A percentile compares a stretch with the other conserved stretches of the same genome.
Evolutionary conservation across 2,797 vertebrate species (phyloP).

Genomic region (Pangasius sanitwongsei): DNA sequence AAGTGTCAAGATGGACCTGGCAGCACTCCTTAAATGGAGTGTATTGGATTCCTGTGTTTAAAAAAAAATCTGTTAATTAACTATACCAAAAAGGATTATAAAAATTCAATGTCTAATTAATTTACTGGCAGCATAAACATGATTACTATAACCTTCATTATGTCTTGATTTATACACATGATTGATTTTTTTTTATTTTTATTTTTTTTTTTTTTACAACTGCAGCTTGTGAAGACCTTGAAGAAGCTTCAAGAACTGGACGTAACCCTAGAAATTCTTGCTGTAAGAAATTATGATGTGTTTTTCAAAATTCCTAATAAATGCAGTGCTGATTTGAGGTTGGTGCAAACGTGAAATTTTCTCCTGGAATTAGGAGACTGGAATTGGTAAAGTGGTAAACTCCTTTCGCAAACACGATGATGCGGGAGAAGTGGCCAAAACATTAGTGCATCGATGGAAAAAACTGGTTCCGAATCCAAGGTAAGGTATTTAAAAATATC

Average conservation of each 20-base stretch:
- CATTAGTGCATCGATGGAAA: slow-evolving; percentile 79
- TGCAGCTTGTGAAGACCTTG: slow-evolving; percentile 81
- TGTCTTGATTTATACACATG: not conserved
- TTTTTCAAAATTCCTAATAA: not conserved
- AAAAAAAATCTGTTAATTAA: not conserved
- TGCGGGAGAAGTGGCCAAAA: slow-evolving; percentile 80
- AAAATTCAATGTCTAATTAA: too few species aligned
- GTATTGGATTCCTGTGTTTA: not conserved
- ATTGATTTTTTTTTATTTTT: slow-evolving; percentile 20
- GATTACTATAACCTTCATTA: not conserved
- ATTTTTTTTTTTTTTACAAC: slow-evolving; percentile 38
- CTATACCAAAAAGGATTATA: too few species aligned
- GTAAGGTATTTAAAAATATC: slow-evolving; percentile 54
- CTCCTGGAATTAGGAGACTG: slow-evolving; percentile 76
- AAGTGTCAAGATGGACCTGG: slow-evolving; percentile 48
- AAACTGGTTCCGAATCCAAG: slow-evolving; percentile 73
- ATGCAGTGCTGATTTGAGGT: not conserved
- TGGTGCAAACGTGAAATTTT: not conserved
- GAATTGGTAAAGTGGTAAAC: slow-evolving; percentile 84
- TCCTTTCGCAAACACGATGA: slow-evolving; percentile 77
- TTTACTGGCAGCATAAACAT: too few species aligned
- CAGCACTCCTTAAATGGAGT: slow-evolving; percentile 31
- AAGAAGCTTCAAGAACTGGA: slow-evolving; percentile 81
- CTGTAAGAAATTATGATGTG: slow-evolving; percentile 72
- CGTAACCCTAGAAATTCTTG: slow-evolving; percentile 82